Evolutionary conservation across 2,888 invertebrate species (phyloP).

Genomic region (Ectropis crepuscularia): DNA sequence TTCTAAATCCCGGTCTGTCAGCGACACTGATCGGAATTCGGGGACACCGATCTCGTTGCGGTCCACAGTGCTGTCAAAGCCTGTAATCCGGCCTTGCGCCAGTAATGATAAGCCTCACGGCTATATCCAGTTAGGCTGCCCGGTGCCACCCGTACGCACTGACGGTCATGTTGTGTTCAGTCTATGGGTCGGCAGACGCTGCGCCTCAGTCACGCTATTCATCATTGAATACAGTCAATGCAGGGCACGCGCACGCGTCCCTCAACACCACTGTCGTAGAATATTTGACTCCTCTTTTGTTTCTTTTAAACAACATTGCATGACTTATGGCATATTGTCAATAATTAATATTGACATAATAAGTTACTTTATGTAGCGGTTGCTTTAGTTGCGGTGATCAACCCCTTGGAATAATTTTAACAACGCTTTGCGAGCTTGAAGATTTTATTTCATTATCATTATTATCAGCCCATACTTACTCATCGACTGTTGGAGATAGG

Average conservation of each 20-base stretch:
- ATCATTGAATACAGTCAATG: slow-evolving; percentile 40
- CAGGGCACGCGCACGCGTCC: slow-evolving; percentile 40
- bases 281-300: slow-evolving; percentile 56
- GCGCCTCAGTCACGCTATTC: slow-evolving; percentile 36
- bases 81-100: slow-evolving; percentile 20
- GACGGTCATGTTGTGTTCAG: background rate
- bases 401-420: too few species aligned
- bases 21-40: slow-evolving; percentile 41
- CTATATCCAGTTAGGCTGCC: slow-evolving; percentile 17
- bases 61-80: slow-evolving; percentile 19
- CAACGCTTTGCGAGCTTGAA: too few species aligned
- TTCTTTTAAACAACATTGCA: background rate
- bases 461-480: too few species aligned
- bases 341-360: too few species aligned
- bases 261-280: slow-evolving; percentile 65
- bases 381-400: too few species aligned
- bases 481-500: too few species aligned
- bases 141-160: slow-evolving; percentile 11
- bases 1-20: slow-evolving; percentile 46
- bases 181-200: slow-evolving; percentile 23
- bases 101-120: slow-evolving; percentile 11
- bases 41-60: slow-evolving; percentile 31
- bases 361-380: too few species aligned
- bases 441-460: too few species aligned
- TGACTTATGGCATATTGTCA: too few species aligned